phyloP scores from a whole-genome alignment of 2,888 invertebrate genomes.

The Rhodophaea formosa region DNA sequence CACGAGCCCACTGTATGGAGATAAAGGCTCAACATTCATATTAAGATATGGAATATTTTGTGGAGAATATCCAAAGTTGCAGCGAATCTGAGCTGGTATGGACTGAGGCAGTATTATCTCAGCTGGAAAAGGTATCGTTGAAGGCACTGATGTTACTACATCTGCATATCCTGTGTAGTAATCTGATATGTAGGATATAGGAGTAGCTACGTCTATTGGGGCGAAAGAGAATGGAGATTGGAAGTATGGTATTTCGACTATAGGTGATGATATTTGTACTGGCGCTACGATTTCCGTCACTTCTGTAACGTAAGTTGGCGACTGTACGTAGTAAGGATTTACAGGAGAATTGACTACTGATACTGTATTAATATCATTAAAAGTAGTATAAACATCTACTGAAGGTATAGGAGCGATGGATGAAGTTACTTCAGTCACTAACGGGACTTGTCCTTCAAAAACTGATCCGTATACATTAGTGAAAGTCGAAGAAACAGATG shows the following conservation, averaged over 20 bases:
- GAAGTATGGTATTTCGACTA: neutral
- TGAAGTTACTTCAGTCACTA: constrained; percentile 4
- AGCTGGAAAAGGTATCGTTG: neutral
- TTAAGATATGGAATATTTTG: neutral
- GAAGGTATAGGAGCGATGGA: neutral
- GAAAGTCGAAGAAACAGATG: neutral
- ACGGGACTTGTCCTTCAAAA: neutral
- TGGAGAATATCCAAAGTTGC: constrained; percentile 15
- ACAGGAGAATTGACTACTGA: neutral
- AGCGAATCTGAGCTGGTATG: constrained; percentile 15
- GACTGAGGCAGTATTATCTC: constrained; percentile 15
- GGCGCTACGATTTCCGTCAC: neutral
- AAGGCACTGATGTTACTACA: neutral
- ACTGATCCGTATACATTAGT: neutral
- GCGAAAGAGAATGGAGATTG: neutral
- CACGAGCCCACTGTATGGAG: neutral
- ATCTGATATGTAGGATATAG: neutral
- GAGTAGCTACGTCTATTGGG: neutral
- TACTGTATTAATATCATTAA: neutral
- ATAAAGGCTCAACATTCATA: neutral
- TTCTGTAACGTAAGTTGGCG: neutral
- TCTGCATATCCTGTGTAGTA: constrained; percentile 12
- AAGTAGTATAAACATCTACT: neutral
- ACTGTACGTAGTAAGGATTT: neutral
- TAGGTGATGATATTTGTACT: neutral